These are phyloP conservation scores for Calliphora vomitoria DNA, from an alignment of 2,888 invertebrate genomes.

Conservation along the genomic window DNA sequence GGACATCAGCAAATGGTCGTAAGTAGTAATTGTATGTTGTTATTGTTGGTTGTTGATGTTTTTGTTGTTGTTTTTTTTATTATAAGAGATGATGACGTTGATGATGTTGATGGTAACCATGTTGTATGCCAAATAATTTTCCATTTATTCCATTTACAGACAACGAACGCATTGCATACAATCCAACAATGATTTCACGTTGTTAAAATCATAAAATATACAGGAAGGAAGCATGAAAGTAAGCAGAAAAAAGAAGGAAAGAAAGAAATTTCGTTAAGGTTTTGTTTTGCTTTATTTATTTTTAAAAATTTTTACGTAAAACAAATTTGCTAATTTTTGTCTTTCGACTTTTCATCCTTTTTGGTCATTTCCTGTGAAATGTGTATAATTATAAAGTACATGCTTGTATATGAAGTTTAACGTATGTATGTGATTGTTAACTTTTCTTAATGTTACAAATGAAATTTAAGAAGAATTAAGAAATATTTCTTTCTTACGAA, in stretches of 20 bases:
- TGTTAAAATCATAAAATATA: conserved; percentile 32
- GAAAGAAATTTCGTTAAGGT: conserved; percentile 17
- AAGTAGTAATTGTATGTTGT: conserved; percentile 54
- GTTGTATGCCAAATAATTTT: conserved; percentile 42
- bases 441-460: background rate
- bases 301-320: conserved; percentile 13
- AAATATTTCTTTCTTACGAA: too few species aligned
- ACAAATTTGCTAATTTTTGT: conserved; percentile 29
- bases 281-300: conserved; percentile 6
- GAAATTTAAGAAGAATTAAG: background rate
- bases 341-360: background rate
- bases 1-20: conserved; percentile 37
- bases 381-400: conserved; percentile 10
- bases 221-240: conserved; percentile 38
- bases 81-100: conserved; percentile 8
- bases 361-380: conserved; percentile 18
- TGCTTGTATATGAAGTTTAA: background rate
- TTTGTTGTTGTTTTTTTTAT: background rate
- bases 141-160: conserved; percentile 42
- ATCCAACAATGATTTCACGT: conserved; percentile 44
- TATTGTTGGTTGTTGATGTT: too few species aligned
- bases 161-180: conserved; percentile 39
- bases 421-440: background rate
- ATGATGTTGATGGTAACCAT: conserved; percentile 43
- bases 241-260: background rate